Evolutionary conservation across 2,888 invertebrate genomes (phyloP), one percentile per base, ranked within the genome.

Genomic region (Tanaodytes sp.): DNA sequence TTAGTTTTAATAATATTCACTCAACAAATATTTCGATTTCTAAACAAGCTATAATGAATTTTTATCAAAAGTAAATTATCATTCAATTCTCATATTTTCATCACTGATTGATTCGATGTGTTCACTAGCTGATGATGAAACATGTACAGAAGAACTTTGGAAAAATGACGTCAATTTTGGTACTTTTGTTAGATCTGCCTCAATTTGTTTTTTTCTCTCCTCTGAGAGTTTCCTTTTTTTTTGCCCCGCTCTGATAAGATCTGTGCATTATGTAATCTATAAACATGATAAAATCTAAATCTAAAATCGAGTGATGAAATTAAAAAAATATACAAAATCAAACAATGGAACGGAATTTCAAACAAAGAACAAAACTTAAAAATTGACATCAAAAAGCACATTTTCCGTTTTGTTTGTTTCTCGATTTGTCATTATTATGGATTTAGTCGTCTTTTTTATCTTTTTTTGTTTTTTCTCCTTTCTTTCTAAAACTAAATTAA

Each of bases 101-200:
- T 11, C 18, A 18, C 33, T 48, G 16, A 30, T 4, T 18, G 39
- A 2, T 33, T 33, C 33, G 8, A 33, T 11, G 8, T 31, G 18
- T 48, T 33, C 46, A 48, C 19, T 48, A 11, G 9, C 9, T 9
- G 46, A 31, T 31, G 46, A 33, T 31, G 33, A 18, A 48, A 14
- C n/a, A 3, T 3, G 11, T 31, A 33, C 15, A 18, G 1, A 2
- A 5, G 39, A 40, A 2, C 11, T 18, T 40, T 40, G 39, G 36
- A 55, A 55, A 43, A 55, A 55, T 18, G 45, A 31, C n/a, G 45
- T 55, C 20, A 55, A 33, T 51, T 51, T 51, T 9, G 51, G 48
- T 19, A 33, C 23, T 33, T 48, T 48, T 18, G n/a, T 15, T 19
- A 48, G 14, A 12, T 48, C 48, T 19, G 48, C 48, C 6, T 6